A percentile compares a stretch with the other conserved stretches of the same genome.
Evolutionary conservation across 2,888 invertebrate species (phyloP).

Genomic region (Nowickia ferox): DNA sequence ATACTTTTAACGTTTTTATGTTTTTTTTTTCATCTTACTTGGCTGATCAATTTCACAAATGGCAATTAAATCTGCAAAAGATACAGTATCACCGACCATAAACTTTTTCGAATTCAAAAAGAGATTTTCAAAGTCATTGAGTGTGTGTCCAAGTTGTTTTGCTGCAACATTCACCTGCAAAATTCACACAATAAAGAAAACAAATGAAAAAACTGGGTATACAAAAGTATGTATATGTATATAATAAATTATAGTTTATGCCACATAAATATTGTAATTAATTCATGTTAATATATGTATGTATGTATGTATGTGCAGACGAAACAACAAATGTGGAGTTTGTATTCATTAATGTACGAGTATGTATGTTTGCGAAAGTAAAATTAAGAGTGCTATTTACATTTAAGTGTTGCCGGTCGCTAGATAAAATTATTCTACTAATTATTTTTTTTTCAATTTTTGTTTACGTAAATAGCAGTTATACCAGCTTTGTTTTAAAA

Average conservation of each 20-base stretch:
- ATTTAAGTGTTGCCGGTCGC: too few species aligned
- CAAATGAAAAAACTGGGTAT: not conserved
- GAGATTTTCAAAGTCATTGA: conserved; percentile 85
- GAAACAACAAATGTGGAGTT: not conserved
- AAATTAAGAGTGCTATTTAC: too few species aligned
- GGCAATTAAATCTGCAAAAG: conserved; percentile 89
- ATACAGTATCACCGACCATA: conserved; percentile 86
- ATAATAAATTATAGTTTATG: too few species aligned
- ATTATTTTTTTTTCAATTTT: too few species aligned
- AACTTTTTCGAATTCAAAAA: conserved; percentile 84
- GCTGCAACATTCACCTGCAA: conserved; percentile 77
- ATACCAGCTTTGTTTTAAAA: too few species aligned
- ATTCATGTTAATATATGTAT: not conserved
- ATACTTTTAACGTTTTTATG: not conserved
- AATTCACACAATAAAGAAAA: conserved; percentile 35
- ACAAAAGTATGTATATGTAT: not conserved
- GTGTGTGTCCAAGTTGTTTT: conserved; percentile 84
- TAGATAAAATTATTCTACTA: too few species aligned
- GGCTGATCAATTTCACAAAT: conserved; percentile 91
- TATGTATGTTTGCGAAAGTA: not conserved
- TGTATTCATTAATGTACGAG: not conserved
- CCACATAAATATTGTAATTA: not conserved
- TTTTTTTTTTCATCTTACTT: conserved; percentile 83
- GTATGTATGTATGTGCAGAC: not conserved
- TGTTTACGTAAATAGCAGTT: too few species aligned